Evolutionary conservation across 2,888 invertebrate genomes (phyloP).

Genomic region (Mycogona germanica): DNA sequence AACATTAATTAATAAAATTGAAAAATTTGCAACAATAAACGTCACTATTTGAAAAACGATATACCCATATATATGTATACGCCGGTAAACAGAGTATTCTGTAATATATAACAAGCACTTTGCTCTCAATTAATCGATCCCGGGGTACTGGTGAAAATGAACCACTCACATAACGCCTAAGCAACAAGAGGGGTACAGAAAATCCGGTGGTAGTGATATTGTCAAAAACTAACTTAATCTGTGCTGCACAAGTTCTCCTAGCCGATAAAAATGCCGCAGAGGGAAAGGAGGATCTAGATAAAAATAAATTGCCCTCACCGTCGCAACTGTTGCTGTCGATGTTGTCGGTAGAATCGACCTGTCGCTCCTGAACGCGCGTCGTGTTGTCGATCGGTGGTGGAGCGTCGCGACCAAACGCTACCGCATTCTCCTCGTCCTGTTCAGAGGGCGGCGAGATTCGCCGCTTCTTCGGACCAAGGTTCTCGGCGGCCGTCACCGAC

Average conservation of each 20-base stretch:
- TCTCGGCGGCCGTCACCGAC: neutral
- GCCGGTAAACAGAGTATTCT: no score
- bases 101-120: neutral
- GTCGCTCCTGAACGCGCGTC: constrained; percentile 12
- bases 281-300: no score
- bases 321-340: constrained; percentile 8
- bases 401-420: neutral
- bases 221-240: no score
- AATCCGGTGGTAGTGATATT: no score
- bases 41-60: no score
- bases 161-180: no score
- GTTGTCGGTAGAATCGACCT: constrained; percentile 14
- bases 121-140: neutral
- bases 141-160: neutral
- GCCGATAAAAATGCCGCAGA: no score
- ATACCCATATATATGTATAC: no score
- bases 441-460: constrained; percentile 11
- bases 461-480: constrained; percentile 13
- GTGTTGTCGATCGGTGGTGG: neutral
- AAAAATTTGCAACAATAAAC: no score
- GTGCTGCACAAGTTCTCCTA: no score
- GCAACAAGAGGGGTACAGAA: no score
- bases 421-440: constrained; percentile 11
- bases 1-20: no score
- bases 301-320: neutral